Base-by-base conservation (phyloP, 2,888 invertebrate genomes). In the Schizaphis graminum region DNA sequence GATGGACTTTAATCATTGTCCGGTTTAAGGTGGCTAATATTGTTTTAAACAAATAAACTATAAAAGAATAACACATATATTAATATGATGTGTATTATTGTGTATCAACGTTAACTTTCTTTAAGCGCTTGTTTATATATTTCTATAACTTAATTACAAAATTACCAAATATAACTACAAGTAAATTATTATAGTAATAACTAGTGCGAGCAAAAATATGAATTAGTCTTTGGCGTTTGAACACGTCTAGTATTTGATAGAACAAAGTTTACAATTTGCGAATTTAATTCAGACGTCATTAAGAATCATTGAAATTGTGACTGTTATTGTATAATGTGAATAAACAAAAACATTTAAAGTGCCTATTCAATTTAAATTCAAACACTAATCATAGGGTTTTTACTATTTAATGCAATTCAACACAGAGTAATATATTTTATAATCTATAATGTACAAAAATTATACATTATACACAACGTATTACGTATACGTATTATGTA, bases 1-100 rank as follows among this genome's bases (percentile, higher is more conserved):
- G 2, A 47, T 91, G 91, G 56, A 91, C 85, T 86, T 86, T 24
- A 47, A 86, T 24, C 91, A 47, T 35, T n/a, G 11, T 85, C 11
- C 28, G 26, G 28, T 90, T n/a, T 47, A n/a, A 44, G 3, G 16
- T 28, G 44, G n/a, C 13, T 61, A 67, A 67, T 91, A 77, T 11
- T 53, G 35, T 67, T 77, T 35, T 91, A 77, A 53, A 77, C n/a
- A 24, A 49, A 77, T 35, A 35, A 21, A 77, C 21, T 35, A 89
- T 3, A 35, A 67, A 89, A 35, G 21, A 49, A 53, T 21, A 49
- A 53, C 35, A 35, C 24, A 56, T 87, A 77, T 21, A 77, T 41
- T 35, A 77, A 41, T 77, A 77, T 35, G 35, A 77, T 35, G 21
- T n/a, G n/a, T 35, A 7, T 77, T 35, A 7, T 77, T 77, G 21